Evolutionary conservation across 2,888 invertebrate genomes (phyloP).

Genomic region (Minunthozetes semirufus): DNA sequence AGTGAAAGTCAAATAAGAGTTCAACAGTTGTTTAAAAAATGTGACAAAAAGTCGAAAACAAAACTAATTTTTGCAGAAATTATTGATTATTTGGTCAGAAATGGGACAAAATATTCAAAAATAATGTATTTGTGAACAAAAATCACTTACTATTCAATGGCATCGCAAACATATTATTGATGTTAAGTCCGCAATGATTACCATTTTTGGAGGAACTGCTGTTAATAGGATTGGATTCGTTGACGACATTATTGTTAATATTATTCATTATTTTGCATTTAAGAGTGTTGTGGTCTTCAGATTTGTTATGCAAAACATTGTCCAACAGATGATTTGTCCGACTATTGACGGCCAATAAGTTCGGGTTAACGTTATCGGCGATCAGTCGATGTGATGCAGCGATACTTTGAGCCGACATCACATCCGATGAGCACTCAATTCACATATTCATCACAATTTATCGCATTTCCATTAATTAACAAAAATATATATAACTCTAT

Average conservation of each 20-base stretch:
- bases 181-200: not conserved
- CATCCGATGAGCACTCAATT: not conserved
- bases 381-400: slow-evolving; percentile 13
- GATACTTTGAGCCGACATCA: slow-evolving; percentile 14
- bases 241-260: slow-evolving; percentile 1
- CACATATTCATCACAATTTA: not conserved
- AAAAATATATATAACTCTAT: not conserved
- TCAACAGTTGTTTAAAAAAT: not conserved
- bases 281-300: not conserved
- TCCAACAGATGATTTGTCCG: not conserved
- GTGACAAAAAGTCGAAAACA: not conserved
- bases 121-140: not conserved
- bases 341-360: not conserved
- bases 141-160: slow-evolving; percentile 20
- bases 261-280: slow-evolving; percentile 27
- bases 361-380: not conserved
- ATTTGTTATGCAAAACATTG: not conserved
- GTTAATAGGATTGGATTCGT: slow-evolving; percentile 1
- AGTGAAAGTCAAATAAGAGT: not conserved
- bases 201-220: slow-evolving; percentile 17
- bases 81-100: not conserved
- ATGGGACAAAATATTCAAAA: not conserved
- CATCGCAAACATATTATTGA: slow-evolving; percentile 24
- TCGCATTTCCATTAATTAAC: not conserved
- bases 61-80: not conserved